A percentile compares a stretch with the other conserved stretches of the same genome.
Conservation (phyloP, 2,797 vertebrate genomes). For the Mormyrops boulengeri region DNA sequence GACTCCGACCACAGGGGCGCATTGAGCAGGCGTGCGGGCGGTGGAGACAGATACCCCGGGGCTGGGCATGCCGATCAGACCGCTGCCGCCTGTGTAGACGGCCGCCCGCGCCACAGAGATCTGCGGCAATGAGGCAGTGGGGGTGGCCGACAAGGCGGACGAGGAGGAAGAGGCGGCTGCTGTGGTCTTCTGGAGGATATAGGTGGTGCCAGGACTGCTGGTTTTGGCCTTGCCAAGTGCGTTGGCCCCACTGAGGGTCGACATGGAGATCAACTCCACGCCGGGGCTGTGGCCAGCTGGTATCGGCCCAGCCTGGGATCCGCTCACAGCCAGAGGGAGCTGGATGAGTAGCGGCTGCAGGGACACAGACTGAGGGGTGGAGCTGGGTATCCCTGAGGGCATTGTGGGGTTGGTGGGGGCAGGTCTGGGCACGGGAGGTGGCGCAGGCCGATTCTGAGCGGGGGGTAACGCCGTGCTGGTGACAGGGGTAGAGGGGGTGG, state of each 20-base stretch:
- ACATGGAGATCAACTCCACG: constrained; percentile 53
- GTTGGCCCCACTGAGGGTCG: constrained; percentile 56
- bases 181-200: constrained; percentile 54
- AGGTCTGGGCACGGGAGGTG: constrained; percentile 32
- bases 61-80: constrained; percentile 57
- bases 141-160: constrained; percentile 19
- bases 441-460: constrained; percentile 51
- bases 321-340: constrained; percentile 61
- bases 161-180: constrained; percentile 32
- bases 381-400: constrained; percentile 32
- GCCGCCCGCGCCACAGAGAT: constrained; percentile 58
- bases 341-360: constrained; percentile 72
- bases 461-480: constrained; percentile 39
- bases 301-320: constrained; percentile 58
- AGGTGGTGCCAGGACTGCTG: constrained; percentile 56
- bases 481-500: constrained; percentile 49
- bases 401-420: neutral
- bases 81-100: constrained; percentile 61
- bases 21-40: constrained; percentile 56
- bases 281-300: constrained; percentile 44
- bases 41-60: constrained; percentile 63
- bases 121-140: constrained; percentile 39
- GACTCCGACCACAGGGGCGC: constrained; percentile 61
- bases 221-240: constrained; percentile 62
- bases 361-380: constrained; percentile 69